These are phyloP conservation scores for Tachina lurida DNA, from an alignment of 2,888 invertebrate species.

Conservation along the genomic window DNA sequence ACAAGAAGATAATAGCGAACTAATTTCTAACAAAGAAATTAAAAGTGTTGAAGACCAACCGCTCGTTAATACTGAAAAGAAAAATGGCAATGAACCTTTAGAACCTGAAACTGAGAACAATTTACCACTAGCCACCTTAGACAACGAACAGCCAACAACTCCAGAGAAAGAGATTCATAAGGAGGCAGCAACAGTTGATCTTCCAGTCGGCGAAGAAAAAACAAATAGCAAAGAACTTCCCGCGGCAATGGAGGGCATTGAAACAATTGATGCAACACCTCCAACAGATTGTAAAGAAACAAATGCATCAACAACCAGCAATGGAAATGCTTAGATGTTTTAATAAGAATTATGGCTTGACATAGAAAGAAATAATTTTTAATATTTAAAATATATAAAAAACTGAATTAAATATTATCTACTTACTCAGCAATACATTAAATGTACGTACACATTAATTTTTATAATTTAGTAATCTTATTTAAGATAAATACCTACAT, in stretches of 20 bases:
- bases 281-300: constrained; percentile 6
- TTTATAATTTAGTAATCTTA: constrained; percentile 47
- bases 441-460: constrained; percentile 45
- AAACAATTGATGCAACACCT: constrained; percentile 2
- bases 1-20: neutral
- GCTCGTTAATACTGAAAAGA: neutral
- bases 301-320: constrained; percentile 15
- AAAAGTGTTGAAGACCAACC: constrained; percentile 1
- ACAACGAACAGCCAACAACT: constrained; percentile 1
- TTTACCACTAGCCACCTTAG: neutral
- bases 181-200: neutral
- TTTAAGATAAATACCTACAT: constrained; percentile 2
- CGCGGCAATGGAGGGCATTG: neutral
- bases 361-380: constrained; percentile 39
- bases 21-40: neutral
- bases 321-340: constrained; percentile 50
- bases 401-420: constrained; percentile 40
- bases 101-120: neutral
- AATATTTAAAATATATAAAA: constrained; percentile 53
- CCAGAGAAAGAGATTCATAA: neutral
- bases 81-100: neutral
- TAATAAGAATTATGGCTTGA: neutral
- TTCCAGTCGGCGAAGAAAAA: neutral
- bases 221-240: neutral
- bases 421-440: constrained; percentile 57